Percentiles rank a stretch among this genome's conserved stretches.
Conservation (phyloP, 37 sponge, comb jelly and placozoan genomes). For the Amphimedon queenslandica region DNA sequence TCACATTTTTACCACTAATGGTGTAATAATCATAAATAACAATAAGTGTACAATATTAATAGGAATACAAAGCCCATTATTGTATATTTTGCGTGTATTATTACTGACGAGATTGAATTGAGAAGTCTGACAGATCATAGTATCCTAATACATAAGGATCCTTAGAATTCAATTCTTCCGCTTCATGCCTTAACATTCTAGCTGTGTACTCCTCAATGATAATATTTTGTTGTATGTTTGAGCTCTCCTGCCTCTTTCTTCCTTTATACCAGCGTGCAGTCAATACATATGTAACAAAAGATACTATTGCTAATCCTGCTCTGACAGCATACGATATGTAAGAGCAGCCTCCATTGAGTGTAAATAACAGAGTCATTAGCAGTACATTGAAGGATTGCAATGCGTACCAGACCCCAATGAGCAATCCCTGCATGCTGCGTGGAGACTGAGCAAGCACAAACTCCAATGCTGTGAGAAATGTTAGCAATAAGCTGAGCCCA, state of each 20-base stretch:
- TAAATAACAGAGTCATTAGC: background rate
- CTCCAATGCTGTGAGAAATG: background rate
- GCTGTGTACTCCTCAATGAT: constrained; percentile 4
- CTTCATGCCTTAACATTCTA: background rate
- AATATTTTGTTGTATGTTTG: background rate
- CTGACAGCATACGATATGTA: background rate
- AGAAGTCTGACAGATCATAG: background rate
- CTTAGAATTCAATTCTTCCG: background rate
- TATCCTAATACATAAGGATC: background rate
- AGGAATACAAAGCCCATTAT: too few species aligned
- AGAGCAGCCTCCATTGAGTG: background rate
- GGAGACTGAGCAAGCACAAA: constrained; percentile 1
- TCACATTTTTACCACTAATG: too few species aligned
- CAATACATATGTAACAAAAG: background rate
- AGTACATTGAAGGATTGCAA: background rate
- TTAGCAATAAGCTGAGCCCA: background rate
- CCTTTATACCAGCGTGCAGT: background rate
- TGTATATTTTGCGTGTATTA: too few species aligned
- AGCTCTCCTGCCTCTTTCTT: background rate
- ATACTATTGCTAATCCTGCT: background rate
- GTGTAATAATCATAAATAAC: too few species aligned
- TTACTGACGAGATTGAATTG: background rate
- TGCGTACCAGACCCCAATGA: constrained; percentile 5
- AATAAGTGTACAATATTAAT: too few species aligned
- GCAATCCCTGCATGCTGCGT: constrained; percentile 10